phyloP scores from a whole-genome alignment of 2,888 invertebrate genomes.

The Apocheima hispidaria region DNA sequence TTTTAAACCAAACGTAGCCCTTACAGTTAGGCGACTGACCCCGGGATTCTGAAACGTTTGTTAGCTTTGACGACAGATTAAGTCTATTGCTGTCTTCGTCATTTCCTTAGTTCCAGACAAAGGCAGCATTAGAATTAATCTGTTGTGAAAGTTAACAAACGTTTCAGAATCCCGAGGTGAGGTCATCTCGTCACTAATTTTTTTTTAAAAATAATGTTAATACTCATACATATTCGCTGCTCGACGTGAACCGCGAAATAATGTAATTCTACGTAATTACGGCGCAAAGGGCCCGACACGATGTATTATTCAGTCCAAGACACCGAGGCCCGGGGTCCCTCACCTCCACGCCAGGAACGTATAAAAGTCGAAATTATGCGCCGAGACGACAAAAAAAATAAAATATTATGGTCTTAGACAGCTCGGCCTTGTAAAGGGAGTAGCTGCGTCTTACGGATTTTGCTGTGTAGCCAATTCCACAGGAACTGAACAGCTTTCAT shows the following conservation, averaged over 20 bases:
- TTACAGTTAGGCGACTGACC: too few species aligned
- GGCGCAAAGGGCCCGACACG: constrained; percentile 12
- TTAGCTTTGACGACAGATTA: too few species aligned
- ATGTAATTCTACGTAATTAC: constrained; percentile 13
- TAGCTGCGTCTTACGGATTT: not conserved
- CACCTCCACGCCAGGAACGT: constrained; percentile 3
- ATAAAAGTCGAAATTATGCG: constrained; percentile 10
- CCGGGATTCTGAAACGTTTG: too few species aligned
- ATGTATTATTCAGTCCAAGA: constrained; percentile 20
- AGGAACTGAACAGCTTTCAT: not conserved
- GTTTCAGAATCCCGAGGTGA: too few species aligned
- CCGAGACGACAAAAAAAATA: not conserved
- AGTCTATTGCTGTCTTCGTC: too few species aligned
- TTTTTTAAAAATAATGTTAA: not conserved
- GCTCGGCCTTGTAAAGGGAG: not conserved
- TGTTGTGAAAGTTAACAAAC: too few species aligned
- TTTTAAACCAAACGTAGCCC: too few species aligned
- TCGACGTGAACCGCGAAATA: not conserved
- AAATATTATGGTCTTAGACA: not conserved
- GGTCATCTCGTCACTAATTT: not conserved
- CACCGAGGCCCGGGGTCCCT: constrained; percentile 3
- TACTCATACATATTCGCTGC: constrained; percentile 7
- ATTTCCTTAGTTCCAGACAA: too few species aligned
- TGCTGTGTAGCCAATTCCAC: not conserved
- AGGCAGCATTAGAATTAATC: too few species aligned